Evolutionary conservation across 53 echinoderm and acorn worm genomes (phyloP).

Genomic region (Henricia sp.): DNA sequence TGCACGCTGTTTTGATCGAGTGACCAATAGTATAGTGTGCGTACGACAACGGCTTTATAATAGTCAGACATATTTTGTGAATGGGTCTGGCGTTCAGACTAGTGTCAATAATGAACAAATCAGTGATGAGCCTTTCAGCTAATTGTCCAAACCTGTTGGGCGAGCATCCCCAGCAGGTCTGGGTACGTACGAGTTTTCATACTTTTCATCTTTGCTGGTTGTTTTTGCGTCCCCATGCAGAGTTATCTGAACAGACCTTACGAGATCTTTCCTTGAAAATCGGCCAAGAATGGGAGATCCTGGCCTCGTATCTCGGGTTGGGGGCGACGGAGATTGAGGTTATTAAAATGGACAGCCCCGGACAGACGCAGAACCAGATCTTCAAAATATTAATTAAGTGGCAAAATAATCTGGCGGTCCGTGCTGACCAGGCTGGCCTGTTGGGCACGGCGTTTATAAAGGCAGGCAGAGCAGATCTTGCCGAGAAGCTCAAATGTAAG

Average conservation of each 20-base stretch:
- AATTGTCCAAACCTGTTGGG: neutral
- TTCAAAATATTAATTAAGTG: conserved; percentile 14
- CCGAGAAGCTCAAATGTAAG: neutral
- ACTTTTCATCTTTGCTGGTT: neutral
- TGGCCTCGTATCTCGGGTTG: conserved; percentile 12
- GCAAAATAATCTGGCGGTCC: neutral
- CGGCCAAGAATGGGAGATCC: conserved; percentile 3
- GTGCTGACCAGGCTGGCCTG: neutral
- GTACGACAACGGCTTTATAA: too few species aligned
- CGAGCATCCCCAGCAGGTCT: neutral
- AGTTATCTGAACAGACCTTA: neutral
- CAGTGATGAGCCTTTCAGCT: neutral
- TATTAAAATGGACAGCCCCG: conserved; percentile 6
- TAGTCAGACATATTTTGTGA: too few species aligned
- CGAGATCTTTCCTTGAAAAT: conserved; percentile 1
- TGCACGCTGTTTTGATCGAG: too few species aligned
- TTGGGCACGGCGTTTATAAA: neutral
- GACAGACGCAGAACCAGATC: conserved; percentile 23
- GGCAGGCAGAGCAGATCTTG: neutral
- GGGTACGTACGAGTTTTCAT: neutral
- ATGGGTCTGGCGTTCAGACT: too few species aligned
- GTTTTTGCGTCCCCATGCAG: neutral
- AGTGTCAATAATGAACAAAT: too few species aligned
- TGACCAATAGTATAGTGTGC: too few species aligned
- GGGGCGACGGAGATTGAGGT: neutral